phyloP scores from a whole-genome alignment of 92 coral and sea anemone genomes.

The Umimayanthus chanpuru region DNA sequence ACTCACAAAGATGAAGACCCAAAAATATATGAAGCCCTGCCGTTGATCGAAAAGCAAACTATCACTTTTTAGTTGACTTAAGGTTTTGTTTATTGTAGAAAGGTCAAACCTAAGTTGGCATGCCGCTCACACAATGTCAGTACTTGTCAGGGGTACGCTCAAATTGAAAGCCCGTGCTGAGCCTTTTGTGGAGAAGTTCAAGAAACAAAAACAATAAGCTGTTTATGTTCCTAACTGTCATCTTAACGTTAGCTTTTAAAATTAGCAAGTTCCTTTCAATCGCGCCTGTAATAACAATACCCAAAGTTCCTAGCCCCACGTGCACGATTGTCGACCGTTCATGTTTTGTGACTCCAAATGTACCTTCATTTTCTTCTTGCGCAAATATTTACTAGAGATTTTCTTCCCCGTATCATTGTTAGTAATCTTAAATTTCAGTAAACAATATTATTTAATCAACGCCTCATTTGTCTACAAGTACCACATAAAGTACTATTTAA shows the following conservation, averaged over 20 bases:
- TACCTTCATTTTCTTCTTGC: neutral
- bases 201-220: slow-evolving; percentile 33
- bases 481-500: slow-evolving; percentile 13
- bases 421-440: slow-evolving; percentile 6
- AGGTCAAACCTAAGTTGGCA: slow-evolving; percentile 15
- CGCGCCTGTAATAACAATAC: slow-evolving; percentile 20
- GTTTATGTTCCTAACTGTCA: slow-evolving; percentile 25
- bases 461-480: slow-evolving; percentile 11
- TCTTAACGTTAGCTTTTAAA: slow-evolving; percentile 13
- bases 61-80: slow-evolving; percentile 23
- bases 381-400: slow-evolving; percentile 15
- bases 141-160: slow-evolving; percentile 8
- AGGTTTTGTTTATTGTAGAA: slow-evolving; percentile 18
- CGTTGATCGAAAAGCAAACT: neutral
- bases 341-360: neutral
- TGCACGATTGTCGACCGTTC: slow-evolving; percentile 5
- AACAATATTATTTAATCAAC: slow-evolving; percentile 22
- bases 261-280: slow-evolving; percentile 26
- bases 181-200: slow-evolving; percentile 14
- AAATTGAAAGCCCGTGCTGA: slow-evolving; percentile 7
- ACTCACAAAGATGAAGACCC: neutral
- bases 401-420: slow-evolving; percentile 7
- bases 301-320: neutral
- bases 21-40: neutral
- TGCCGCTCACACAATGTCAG: slow-evolving; percentile 23